Evolutionary conservation across 2,888 invertebrate genomes (phyloP).

Genomic region (Catocala sponsa): DNA sequence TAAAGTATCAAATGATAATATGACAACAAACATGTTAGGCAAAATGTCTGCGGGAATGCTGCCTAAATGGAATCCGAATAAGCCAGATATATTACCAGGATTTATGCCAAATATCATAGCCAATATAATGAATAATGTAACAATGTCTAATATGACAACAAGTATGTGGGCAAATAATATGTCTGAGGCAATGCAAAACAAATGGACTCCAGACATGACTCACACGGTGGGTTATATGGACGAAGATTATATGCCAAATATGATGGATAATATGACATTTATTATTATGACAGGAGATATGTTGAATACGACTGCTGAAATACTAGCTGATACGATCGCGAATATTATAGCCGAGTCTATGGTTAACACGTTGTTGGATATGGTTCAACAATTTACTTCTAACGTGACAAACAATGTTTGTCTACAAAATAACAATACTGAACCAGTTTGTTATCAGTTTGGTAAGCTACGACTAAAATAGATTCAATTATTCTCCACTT

Average conservation of each 20-base stretch:
- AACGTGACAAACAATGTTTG: conserved; percentile 53
- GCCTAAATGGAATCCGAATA: no score
- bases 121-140: conserved; percentile 9
- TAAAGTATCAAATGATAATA: no score
- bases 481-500: no score
- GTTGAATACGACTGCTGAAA: conserved; percentile 33
- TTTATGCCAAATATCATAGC: no score
- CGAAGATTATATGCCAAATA: conserved; percentile 26
- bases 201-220: conserved; percentile 12
- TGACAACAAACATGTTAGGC: no score
- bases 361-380: conserved; percentile 26
- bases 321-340: conserved; percentile 30
- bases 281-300: conserved; percentile 11
- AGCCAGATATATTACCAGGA: no score
- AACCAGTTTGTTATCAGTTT: conserved; percentile 69
- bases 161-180: conserved; percentile 32
- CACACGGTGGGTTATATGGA: background rate
- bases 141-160: conserved; percentile 28
- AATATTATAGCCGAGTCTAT: conserved; percentile 36
- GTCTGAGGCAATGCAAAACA: conserved; percentile 21
- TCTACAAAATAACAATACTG: conserved; percentile 61
- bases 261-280: conserved; percentile 29
- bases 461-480: conserved; percentile 55
- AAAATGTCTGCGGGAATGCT: no score
- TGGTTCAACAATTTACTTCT: conserved; percentile 16